phyloP scores from a whole-genome alignment of 2,113 vertebrate genomes.

The Nyctereutes procyonoides region DNA sequence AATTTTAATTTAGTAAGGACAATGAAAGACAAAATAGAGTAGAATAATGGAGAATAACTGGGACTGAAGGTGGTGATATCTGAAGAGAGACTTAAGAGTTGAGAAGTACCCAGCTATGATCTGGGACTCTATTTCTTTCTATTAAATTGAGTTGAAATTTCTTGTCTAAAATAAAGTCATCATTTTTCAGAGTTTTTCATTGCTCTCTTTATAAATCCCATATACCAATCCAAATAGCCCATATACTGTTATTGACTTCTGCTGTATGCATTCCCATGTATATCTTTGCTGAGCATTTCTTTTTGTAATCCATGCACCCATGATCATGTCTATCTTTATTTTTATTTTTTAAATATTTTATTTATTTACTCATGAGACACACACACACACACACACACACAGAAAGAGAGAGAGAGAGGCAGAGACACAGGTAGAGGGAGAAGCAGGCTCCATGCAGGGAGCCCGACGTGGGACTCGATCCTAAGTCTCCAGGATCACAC shows the following conservation, averaged over 20 bases:
- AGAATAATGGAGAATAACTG: not conserved
- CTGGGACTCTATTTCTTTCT: slow-evolving; percentile 8
- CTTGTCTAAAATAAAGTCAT: slow-evolving; percentile 4
- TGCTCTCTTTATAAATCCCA: not conserved
- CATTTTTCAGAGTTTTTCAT: slow-evolving; percentile 16
- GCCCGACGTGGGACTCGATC: no score
- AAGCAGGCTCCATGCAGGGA: no score
- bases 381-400: no score
- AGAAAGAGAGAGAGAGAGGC: no score
- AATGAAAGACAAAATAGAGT: not conserved
- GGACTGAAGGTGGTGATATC: not conserved
- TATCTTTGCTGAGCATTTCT: not conserved
- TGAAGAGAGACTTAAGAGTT: not conserved
- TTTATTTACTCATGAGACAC: no score
- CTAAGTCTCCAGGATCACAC: no score
- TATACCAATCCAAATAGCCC: not conserved
- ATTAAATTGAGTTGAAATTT: not conserved
- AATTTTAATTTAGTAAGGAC: not conserved
- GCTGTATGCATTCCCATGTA: not conserved
- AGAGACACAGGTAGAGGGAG: no score
- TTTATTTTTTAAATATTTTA: no score
- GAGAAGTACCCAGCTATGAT: not conserved
- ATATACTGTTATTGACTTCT: not conserved
- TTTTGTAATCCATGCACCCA: not conserved
- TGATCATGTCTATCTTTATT: not conserved